phyloP scores from a whole-genome alignment of 2,888 invertebrate genomes.

The Chrysina gloriosa region DNA sequence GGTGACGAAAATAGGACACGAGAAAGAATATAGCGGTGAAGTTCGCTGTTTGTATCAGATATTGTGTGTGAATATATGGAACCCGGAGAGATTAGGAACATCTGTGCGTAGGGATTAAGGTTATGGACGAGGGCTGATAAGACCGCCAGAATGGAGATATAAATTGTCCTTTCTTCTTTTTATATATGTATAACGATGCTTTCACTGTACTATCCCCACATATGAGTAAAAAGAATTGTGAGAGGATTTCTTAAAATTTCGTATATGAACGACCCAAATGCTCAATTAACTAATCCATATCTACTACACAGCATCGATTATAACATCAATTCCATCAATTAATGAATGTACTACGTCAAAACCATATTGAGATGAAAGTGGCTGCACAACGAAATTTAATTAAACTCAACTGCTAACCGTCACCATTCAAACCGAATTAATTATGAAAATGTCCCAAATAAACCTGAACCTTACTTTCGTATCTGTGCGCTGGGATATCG shows the following conservation, averaged over 20 bases:
- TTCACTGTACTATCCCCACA: neutral
- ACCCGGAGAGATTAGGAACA: conserved; percentile 22
- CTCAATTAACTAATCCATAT: no score
- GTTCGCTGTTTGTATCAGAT: neutral
- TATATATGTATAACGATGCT: neutral
- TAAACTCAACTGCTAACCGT: neutral
- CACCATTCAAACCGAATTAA: neutral
- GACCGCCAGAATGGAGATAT: neutral
- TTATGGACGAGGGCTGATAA: conserved; percentile 1
- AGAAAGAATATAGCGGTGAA: neutral
- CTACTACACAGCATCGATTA: neutral
- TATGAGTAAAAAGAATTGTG: neutral
- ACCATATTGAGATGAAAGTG: neutral
- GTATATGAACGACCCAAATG: neutral
- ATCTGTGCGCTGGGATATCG: no score
- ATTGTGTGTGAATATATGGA: neutral
- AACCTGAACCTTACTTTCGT: no score
- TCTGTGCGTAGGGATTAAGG: conserved; percentile 15
- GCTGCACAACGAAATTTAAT: neutral
- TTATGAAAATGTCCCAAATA: neutral
- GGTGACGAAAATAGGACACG: neutral
- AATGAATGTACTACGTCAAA: neutral
- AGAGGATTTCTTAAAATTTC: neutral
- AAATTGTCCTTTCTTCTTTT: neutral
- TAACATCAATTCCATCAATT: neutral